Conservation (phyloP, 2,888 invertebrate species). For the Cetonia aurata region DNA sequence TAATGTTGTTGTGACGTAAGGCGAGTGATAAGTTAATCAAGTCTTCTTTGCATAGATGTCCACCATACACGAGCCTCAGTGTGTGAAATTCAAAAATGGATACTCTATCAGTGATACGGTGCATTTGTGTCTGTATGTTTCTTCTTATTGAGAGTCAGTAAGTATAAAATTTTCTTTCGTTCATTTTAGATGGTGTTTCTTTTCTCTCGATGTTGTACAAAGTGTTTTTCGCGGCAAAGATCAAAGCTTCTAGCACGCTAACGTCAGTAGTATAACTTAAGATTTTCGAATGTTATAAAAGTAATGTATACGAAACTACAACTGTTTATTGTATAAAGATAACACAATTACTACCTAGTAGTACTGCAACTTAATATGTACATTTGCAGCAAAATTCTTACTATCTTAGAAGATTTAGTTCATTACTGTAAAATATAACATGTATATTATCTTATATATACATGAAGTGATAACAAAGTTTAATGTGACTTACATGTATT, state of each 20-base stretch:
- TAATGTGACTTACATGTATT: no score
- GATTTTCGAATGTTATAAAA: no score
- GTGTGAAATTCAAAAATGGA: conserved; percentile 55
- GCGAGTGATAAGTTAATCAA: conserved; percentile 57
- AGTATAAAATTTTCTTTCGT: conserved; percentile 41
- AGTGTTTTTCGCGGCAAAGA: conserved; percentile 6
- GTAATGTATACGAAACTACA: no score
- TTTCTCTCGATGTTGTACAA: not conserved
- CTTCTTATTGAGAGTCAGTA: conserved; percentile 37
- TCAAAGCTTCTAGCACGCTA: not conserved
- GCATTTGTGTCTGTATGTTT: conserved; percentile 39
- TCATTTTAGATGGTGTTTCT: conserved; percentile 8
- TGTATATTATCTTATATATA: no score
- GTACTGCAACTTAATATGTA: no score
- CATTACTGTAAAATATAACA: no score
- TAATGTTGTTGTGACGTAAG: conserved; percentile 57
- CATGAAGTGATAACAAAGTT: no score
- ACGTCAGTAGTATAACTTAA: no score
- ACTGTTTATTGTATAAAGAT: no score
- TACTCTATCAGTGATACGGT: conserved; percentile 46
- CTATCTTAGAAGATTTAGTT: no score
- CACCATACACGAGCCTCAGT: conserved; percentile 49
- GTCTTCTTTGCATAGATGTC: conserved; percentile 56
- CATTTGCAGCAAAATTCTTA: no score
- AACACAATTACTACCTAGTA: no score